Percentiles rank a stretch among this genome's conserved stretches.
phyloP scores from a whole-genome alignment of 2,888 invertebrate genomes.

The Rhagonycha fulva region DNA sequence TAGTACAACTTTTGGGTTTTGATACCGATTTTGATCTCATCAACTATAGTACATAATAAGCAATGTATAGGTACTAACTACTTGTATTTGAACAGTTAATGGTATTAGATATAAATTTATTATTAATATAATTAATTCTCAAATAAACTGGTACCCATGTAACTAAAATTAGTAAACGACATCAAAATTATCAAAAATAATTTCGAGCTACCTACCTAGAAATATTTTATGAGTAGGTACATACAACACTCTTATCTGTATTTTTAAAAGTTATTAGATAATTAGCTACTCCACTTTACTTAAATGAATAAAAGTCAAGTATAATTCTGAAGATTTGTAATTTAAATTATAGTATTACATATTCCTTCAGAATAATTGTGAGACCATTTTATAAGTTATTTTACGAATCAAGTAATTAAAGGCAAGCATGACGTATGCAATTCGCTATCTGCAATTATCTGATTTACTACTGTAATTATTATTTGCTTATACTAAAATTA shows the following conservation, averaged over 20 bases:
- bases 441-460: background rate
- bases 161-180: background rate
- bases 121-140: background rate
- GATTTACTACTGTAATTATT: background rate
- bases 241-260: background rate
- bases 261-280: background rate
- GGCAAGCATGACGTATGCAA: background rate
- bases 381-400: background rate
- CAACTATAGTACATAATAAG: too few relatives aligned
- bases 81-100: too few relatives aligned
- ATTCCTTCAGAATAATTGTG: background rate
- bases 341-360: too few relatives aligned
- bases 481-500: background rate
- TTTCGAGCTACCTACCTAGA: background rate
- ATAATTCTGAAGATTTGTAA: too few relatives aligned
- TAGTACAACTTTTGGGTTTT: too few relatives aligned
- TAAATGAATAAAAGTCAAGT: background rate
- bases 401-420: background rate
- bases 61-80: too few relatives aligned
- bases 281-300: background rate
- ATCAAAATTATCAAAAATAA: background rate
- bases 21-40: too few relatives aligned
- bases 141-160: background rate
- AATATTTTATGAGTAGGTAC: too few relatives aligned
- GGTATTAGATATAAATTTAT: background rate